Evolutionary conservation across 2,888 invertebrate species (phyloP).

Genomic region (Stenichneumon culpator): DNA sequence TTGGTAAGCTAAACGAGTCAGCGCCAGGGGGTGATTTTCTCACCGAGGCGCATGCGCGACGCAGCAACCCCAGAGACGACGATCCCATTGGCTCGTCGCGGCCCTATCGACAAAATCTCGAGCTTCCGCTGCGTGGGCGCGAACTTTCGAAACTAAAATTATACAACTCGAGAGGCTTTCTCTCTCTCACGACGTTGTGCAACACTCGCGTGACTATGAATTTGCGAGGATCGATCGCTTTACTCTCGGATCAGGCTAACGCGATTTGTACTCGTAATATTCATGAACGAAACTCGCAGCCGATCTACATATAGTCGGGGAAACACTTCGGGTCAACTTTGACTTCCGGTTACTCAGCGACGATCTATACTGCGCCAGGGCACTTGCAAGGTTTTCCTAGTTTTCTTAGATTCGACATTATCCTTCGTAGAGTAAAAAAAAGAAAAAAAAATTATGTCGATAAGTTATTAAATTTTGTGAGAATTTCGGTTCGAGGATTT

Average conservation of each 20-base stretch:
- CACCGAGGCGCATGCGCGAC: slow-evolving; percentile 64
- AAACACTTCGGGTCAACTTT: not conserved
- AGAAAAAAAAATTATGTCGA: not conserved
- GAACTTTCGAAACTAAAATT: slow-evolving; percentile 36
- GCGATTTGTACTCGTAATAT: slow-evolving; percentile 40
- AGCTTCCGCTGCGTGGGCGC: slow-evolving; percentile 33
- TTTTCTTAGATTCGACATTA: not conserved
- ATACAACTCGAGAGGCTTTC: not conserved
- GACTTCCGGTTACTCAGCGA: slow-evolving; percentile 39
- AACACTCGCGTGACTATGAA: slow-evolving; percentile 18
- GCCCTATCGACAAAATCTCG: not conserved
- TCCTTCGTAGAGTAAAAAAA: not conserved
- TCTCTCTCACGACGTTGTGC: not conserved
- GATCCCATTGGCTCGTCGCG: slow-evolving; percentile 16
- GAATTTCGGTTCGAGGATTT: not conserved
- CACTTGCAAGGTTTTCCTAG: not conserved
- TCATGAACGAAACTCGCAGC: slow-evolving; percentile 24
- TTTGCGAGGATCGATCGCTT: slow-evolving; percentile 28
- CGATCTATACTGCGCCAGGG: not conserved
- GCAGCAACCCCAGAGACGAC: slow-evolving; percentile 60
- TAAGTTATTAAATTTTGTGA: not conserved
- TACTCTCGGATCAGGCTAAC: slow-evolving; percentile 29
- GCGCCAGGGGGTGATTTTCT: slow-evolving; percentile 60
- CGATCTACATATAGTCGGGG: slow-evolving; percentile 25
- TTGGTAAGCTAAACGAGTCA: slow-evolving; percentile 22